These are phyloP conservation scores for Pterophyllum scalare DNA, from an alignment of 2,113 vertebrate genomes.

Conservation along the genomic window DNA sequence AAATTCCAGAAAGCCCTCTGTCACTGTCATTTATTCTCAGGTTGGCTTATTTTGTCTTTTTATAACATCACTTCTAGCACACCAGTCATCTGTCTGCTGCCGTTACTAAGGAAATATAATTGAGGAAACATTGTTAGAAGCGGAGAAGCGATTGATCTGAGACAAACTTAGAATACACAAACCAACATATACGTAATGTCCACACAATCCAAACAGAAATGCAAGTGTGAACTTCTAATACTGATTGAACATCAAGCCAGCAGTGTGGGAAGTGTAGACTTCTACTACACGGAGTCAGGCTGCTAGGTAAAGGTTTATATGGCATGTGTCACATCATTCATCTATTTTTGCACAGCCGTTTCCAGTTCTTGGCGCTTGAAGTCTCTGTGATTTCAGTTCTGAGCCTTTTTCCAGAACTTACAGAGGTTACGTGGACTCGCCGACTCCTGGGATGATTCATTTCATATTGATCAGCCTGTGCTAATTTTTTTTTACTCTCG, in stretches of 20 bases:
- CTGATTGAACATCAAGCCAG: neutral
- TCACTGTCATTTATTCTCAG: neutral
- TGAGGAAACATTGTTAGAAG: neutral
- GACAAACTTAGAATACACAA: neutral
- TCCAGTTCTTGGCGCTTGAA: neutral
- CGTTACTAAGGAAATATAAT: neutral
- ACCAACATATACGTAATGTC: neutral
- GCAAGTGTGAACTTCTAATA: neutral
- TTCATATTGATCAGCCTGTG: conserved; percentile 23
- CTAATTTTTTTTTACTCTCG: conserved; percentile 10
- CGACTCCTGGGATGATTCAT: conserved; percentile 32
- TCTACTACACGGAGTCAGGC: neutral
- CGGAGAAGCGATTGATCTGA: neutral
- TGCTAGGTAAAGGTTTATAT: neutral
- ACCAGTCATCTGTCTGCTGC: neutral
- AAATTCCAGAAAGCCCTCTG: conserved; percentile 32
- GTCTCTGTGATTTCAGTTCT: neutral
- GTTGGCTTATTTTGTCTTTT: neutral
- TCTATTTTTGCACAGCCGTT: conserved; percentile 7
- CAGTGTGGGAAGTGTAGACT: neutral
- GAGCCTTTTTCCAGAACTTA: neutral
- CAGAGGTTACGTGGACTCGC: neutral
- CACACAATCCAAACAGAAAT: neutral
- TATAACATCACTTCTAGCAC: neutral
- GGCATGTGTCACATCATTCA: neutral